phyloP scores from a whole-genome alignment of 2,888 invertebrate species.

The Cephus pygmeus region DNA sequence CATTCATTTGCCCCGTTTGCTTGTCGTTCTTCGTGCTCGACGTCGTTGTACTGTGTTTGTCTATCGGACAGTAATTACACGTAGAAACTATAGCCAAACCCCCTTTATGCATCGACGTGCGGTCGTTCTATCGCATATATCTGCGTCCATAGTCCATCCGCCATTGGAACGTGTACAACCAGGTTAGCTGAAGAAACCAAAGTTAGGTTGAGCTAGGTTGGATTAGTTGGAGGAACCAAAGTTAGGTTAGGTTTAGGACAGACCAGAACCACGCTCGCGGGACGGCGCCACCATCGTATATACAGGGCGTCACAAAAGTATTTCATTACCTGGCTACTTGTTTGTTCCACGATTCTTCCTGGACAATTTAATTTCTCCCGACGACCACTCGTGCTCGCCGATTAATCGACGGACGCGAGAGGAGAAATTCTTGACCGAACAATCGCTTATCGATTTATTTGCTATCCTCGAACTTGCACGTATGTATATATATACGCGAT shows the following conservation, averaged over 20 bases:
- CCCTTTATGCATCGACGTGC: neutral
- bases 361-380: neutral
- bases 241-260: neutral
- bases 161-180: neutral
- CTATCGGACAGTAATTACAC: neutral
- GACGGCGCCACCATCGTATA: neutral
- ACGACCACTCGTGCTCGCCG: neutral
- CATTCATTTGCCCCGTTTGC: neutral
- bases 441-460: neutral
- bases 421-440: neutral
- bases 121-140: neutral
- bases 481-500: neutral
- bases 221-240: neutral
- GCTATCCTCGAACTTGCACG: neutral
- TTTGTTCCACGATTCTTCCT: neutral
- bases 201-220: neutral
- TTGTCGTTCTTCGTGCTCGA: conserved; percentile 1
- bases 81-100: neutral
- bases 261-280: neutral
- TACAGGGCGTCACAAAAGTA: neutral
- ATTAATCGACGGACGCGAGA: neutral
- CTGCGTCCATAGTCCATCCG: neutral
- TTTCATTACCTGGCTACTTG: neutral
- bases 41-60: neutral
- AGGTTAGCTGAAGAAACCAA: neutral